These are phyloP conservation scores for Schlechtendalia chinensis DNA, from an alignment of 1,140 invertebrate genomes.

Conservation along the genomic window DNA sequence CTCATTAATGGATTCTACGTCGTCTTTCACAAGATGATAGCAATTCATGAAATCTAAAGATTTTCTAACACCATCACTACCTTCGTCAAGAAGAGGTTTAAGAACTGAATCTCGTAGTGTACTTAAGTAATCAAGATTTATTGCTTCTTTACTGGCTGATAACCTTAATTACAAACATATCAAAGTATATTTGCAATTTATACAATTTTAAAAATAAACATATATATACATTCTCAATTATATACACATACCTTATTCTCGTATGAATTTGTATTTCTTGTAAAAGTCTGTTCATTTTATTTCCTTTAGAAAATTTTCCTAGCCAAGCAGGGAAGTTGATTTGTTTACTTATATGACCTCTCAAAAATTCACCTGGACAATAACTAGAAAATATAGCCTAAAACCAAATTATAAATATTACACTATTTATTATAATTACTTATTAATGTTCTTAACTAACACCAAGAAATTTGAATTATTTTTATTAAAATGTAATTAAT, in stretches of 20 bases:
- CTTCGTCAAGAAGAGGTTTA: constrained; percentile 69
- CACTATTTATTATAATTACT: too few species aligned
- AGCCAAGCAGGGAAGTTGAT: constrained; percentile 94
- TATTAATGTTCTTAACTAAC: neutral
- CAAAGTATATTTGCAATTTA: neutral
- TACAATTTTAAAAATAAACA: too few species aligned
- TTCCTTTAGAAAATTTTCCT: constrained; percentile 86
- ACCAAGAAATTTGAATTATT: neutral
- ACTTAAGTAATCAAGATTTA: constrained; percentile 80
- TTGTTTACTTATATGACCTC: constrained; percentile 72
- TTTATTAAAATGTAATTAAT: neutral
- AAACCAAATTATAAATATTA: constrained; percentile 47
- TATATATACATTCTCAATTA: neutral
- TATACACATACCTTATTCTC: constrained; percentile 65
- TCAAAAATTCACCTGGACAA: constrained; percentile 81
- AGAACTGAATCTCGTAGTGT: constrained; percentile 71
- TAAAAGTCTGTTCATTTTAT: constrained; percentile 77
- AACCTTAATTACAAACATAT: constrained; percentile 60
- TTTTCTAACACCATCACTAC: constrained; percentile 69
- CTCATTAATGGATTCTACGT: constrained; percentile 84
- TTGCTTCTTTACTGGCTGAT: constrained; percentile 72
- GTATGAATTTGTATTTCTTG: constrained; percentile 82
- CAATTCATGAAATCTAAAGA: constrained; percentile 75
- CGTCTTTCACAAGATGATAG: constrained; percentile 86
- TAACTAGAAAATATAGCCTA: constrained; percentile 88